A percentile compares a stretch with the other conserved stretches of the same genome.
Evolutionary conservation across 2,113 vertebrate species (phyloP).

Genomic region (Capra hircus): DNA sequence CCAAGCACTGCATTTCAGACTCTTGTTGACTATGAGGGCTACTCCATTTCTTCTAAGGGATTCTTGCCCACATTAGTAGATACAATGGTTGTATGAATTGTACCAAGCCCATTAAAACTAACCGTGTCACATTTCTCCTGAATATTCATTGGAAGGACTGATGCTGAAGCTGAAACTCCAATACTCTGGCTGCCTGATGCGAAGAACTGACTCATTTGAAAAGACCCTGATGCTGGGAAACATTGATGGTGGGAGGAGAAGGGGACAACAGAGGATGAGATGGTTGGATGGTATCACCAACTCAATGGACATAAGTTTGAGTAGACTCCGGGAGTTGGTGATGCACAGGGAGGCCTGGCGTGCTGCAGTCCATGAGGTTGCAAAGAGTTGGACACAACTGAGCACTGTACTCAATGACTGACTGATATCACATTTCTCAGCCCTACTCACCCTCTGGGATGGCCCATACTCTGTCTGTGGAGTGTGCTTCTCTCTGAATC

Average conservation of each 20-base stretch:
- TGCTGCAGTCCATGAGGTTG: not conserved
- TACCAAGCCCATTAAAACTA: not conserved
- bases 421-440: too few species aligned
- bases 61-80: not conserved
- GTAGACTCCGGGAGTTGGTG: not conserved
- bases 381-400: not conserved
- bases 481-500: too few species aligned
- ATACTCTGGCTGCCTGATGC: not conserved
- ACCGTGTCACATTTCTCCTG: not conserved
- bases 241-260: not conserved
- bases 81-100: not conserved
- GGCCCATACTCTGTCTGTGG: too few species aligned
- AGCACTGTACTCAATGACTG: too few species aligned
- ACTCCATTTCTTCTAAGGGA: not conserved
- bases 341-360: not conserved
- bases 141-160: not conserved
- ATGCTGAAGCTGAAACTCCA: not conserved
- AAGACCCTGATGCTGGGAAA: not conserved
- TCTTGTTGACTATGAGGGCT: not conserved
- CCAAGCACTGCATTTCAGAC: not conserved
- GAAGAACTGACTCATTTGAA: not conserved
- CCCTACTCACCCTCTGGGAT: too few species aligned
- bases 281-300: not conserved
- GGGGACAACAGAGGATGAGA: not conserved
- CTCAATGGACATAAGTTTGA: not conserved